Conservation (phyloP, 1,140 invertebrate species). For the Drosophila novamexicana region DNA sequence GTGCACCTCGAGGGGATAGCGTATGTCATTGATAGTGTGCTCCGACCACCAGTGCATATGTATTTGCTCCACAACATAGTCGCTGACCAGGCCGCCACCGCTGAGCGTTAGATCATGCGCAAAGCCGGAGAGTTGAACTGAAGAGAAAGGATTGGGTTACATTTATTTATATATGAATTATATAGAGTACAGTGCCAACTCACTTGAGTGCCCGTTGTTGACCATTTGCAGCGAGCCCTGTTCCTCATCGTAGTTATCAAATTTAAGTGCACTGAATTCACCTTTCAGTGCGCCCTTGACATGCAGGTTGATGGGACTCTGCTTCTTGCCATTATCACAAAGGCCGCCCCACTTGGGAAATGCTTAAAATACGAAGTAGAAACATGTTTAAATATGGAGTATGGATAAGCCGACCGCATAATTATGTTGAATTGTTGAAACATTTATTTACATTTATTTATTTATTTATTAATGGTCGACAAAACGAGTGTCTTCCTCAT, state of each 20-base stretch:
- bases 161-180: neutral
- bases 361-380: slow-evolving; percentile 20
- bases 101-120: slow-evolving; percentile 80
- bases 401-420: neutral
- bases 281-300: slow-evolving; percentile 68
- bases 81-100: slow-evolving; percentile 85
- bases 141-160: slow-evolving; percentile 8
- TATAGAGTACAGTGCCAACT: slow-evolving; percentile 27
- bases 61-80: slow-evolving; percentile 88
- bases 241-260: slow-evolving; percentile 81
- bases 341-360: slow-evolving; percentile 84
- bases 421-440: no score
- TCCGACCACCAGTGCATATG: slow-evolving; percentile 93
- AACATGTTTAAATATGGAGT: neutral
- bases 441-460: no score
- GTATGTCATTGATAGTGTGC: slow-evolving; percentile 88
- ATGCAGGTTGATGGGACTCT: slow-evolving; percentile 85
- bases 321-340: slow-evolving; percentile 83
- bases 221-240: slow-evolving; percentile 76
- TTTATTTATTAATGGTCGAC: no score
- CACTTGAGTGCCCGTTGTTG: slow-evolving; percentile 86
- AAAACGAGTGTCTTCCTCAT: no score
- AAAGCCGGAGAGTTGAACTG: slow-evolving; percentile 84
- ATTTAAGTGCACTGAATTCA: slow-evolving; percentile 78
- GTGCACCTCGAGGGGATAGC: slow-evolving; percentile 88